Base-by-base conservation (phyloP, 1,140 invertebrate species). In the Drosophila prosaltans region DNA sequence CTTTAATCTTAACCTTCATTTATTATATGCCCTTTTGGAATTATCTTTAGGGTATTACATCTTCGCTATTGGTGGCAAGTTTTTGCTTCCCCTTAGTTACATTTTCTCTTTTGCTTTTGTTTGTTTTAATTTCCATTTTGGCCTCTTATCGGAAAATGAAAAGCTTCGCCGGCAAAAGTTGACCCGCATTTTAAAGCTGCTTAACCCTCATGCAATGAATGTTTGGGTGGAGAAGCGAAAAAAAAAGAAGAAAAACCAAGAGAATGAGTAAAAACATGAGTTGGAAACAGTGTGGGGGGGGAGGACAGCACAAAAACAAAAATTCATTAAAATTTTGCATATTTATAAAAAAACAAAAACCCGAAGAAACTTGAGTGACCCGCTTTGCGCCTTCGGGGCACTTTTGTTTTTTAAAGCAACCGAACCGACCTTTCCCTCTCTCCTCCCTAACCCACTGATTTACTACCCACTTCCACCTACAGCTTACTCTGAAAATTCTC, bases 241-340 rank as follows among this genome's bases (percentile, higher is more conserved):
- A 41, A 28, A 24, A 10, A 43, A 28, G 30, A 16, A 1, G 10
- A 5, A 40, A 26, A 36, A 6, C 11, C 11, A 7, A 60, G 51
- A 30, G 32, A 36, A 7, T 36, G 32, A 36, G 32, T 11, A 6
- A 21, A 51, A 36, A 63, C 10, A 30, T 6, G 24, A 43, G 70
- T 54, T 54, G 64, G 58, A 57, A 51, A 64, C 8, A 51, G 57
- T 48, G 64, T 67, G 69, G 43, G 59, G 6, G 68, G 60, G 51
- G 16, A 57, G 69, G 64, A 43, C 54, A 63, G 69, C 67, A 43
- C 54, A 63, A 65, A 83, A 84, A 88, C 80, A 84, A 88, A 88
- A 88, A 88, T 88, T 88, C 84, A 88, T 88, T 88, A 88, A 88
- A 88, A 88, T 88, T 88, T 88, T 88, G 84, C 80, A 88, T 88